A percentile compares a stretch with the other conserved stretches of the same genome.
Conservation (phyloP, 2,113 vertebrate species). For the Stercorarius parasiticus region DNA sequence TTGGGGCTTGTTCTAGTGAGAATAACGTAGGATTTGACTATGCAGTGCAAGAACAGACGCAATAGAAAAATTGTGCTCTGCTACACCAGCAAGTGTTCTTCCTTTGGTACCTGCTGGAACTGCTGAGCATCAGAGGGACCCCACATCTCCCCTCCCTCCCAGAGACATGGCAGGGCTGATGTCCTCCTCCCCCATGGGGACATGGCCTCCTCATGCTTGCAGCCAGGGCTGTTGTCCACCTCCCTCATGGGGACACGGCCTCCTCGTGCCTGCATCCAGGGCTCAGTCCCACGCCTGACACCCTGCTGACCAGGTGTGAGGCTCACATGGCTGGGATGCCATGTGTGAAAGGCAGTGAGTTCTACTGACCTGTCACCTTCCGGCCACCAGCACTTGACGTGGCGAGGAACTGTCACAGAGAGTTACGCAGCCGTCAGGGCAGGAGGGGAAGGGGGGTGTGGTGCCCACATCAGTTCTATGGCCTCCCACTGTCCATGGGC, state of each 20-base stretch:
- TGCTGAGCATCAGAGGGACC: not conserved
- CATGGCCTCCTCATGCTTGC: fast-evolving
- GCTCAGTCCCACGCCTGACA: not conserved
- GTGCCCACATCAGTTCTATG: not conserved
- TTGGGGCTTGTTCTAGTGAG: not conserved
- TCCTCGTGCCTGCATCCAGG: not conserved
- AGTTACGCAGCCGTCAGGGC: fast-evolving
- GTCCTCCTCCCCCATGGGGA: fast-evolving
- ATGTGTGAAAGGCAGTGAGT: fast-evolving
- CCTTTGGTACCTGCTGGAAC: not conserved
- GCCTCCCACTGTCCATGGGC: not conserved
- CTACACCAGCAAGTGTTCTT: not conserved
- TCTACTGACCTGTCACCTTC: not conserved
- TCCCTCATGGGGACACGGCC: not conserved
- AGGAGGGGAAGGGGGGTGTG: not conserved
- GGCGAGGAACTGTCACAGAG: not conserved
- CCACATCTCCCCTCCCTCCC: fast-evolving
- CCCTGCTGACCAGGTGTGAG: not conserved
- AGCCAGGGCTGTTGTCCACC: not conserved
- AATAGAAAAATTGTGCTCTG: not conserved
- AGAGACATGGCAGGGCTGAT: fast-evolving
- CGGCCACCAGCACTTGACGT: not conserved
- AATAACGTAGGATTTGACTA: not conserved
- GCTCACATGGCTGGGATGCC: not conserved
- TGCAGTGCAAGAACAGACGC: not conserved